A percentile compares a stretch with the other conserved stretches of the same genome.
phyloP scores from a whole-genome alignment of 1,140 invertebrate species.

The Bombus confusus region DNA sequence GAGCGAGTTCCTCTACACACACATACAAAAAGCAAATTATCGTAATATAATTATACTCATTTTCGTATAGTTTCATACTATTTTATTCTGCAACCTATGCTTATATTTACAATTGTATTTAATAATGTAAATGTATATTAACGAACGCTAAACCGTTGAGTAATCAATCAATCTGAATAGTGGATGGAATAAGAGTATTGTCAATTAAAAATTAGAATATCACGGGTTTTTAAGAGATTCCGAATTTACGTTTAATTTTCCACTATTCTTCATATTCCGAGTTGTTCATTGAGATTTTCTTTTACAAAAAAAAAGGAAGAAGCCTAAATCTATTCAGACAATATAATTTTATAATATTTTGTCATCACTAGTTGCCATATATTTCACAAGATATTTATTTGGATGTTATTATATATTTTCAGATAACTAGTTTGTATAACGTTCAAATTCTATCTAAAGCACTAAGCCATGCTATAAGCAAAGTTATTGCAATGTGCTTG shows the following conservation, averaged over 20 bases:
- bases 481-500: constrained; percentile 59
- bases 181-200: constrained; percentile 72
- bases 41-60: not conserved
- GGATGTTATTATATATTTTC: constrained; percentile 35
- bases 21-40: constrained; percentile 31
- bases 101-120: constrained; percentile 49
- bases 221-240: constrained; percentile 19
- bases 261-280: constrained; percentile 33
- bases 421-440: constrained; percentile 40
- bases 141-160: constrained; percentile 43
- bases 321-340: not conserved
- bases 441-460: constrained; percentile 36
- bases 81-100: constrained; percentile 22
- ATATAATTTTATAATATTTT: not conserved
- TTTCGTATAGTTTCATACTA: not conserved
- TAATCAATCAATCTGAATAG: constrained; percentile 58
- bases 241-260: constrained; percentile 27
- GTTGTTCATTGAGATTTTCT: not conserved
- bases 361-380: not conserved
- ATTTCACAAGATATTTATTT: constrained; percentile 36
- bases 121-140: constrained; percentile 51
- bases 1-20: not conserved
- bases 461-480: constrained; percentile 52
- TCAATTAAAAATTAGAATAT: constrained; percentile 70
- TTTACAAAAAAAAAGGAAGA: not conserved